A percentile compares a stretch with the other conserved stretches of the same genome.
These are phyloP conservation scores for Larimichthys polyactis DNA, from an alignment of 2,113 vertebrate species.

Conservation along the genomic window DNA sequence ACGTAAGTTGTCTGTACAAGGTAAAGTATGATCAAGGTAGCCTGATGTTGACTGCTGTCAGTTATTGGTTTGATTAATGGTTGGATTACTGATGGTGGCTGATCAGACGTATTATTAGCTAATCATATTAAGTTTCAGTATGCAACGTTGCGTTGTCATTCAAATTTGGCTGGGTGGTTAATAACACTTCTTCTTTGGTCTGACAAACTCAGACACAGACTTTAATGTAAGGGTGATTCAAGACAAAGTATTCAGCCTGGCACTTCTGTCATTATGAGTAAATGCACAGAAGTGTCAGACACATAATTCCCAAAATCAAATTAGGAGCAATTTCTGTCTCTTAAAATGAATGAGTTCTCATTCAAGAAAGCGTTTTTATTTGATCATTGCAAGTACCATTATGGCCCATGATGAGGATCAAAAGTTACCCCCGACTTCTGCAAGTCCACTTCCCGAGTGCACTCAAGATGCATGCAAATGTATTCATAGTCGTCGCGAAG, in stretches of 20 bases:
- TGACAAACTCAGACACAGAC: too few relatives aligned
- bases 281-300: constrained; percentile 26
- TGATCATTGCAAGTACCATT: constrained; percentile 48
- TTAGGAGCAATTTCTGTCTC: constrained; percentile 45
- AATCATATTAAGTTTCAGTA: too few relatives aligned
- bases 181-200: too few relatives aligned
- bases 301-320: constrained; percentile 45
- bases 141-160: too few relatives aligned
- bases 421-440: constrained; percentile 36
- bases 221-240: background rate
- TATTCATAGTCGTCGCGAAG: background rate
- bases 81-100: too few relatives aligned
- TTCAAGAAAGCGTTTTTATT: constrained; percentile 31
- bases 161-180: too few relatives aligned
- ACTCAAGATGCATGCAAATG: constrained; percentile 47
- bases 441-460: constrained; percentile 33
- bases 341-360: constrained; percentile 46
- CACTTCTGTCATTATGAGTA: constrained; percentile 10
- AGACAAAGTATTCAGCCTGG: background rate
- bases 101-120: too few relatives aligned
- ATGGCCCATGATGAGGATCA: constrained; percentile 52
- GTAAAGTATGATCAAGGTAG: too few relatives aligned
- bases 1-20: too few relatives aligned
- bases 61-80: too few relatives aligned
- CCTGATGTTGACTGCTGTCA: too few relatives aligned